These are phyloP conservation scores for Kradibia gibbosae DNA, from an alignment of 1,140 invertebrate species.

Conservation along the genomic window DNA sequence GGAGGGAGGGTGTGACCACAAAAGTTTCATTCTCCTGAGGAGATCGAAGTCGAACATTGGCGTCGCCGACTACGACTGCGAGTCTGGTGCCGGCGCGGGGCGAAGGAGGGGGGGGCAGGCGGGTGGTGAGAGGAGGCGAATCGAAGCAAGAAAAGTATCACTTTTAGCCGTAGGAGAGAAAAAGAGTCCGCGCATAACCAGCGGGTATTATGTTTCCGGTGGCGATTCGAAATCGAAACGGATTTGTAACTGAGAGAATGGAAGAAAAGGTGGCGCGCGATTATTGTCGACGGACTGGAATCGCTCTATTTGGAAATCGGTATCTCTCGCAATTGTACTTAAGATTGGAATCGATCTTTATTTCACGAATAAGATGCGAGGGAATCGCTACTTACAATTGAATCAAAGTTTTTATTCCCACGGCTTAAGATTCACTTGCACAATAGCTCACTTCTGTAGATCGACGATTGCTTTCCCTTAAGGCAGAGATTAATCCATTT, in stretches of 20 bases:
- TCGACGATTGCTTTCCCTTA: not conserved
- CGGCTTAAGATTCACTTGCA: not conserved
- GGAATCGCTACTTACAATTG: conserved; percentile 15
- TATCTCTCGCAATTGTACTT: conserved; percentile 15
- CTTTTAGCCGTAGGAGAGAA: not conserved
- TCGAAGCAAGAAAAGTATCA: conserved; percentile 37
- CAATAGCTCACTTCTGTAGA: not conserved
- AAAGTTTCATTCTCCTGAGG: conserved; percentile 25
- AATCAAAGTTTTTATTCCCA: conserved; percentile 32
- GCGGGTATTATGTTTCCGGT: conserved; percentile 42
- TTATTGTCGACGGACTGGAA: conserved; percentile 17
- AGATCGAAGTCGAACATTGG: too few relatives aligned
- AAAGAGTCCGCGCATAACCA: conserved; percentile 22
- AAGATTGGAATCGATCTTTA: conserved; percentile 30
- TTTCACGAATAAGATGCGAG: conserved; percentile 1
- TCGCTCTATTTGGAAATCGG: conserved; percentile 14
- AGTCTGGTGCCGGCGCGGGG: too few relatives aligned
- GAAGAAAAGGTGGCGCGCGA: conserved; percentile 27
- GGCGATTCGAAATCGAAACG: conserved; percentile 52
- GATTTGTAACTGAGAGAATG: conserved; percentile 17
- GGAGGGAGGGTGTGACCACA: conserved; percentile 25
- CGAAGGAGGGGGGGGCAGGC: not conserved
- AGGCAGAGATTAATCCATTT: not conserved
- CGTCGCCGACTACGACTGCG: too few relatives aligned
- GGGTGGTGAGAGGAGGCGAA: not conserved